Base-by-base conservation (phyloP, 64 coral and sea anemone species). In the Cladopsammia gracilis region DNA sequence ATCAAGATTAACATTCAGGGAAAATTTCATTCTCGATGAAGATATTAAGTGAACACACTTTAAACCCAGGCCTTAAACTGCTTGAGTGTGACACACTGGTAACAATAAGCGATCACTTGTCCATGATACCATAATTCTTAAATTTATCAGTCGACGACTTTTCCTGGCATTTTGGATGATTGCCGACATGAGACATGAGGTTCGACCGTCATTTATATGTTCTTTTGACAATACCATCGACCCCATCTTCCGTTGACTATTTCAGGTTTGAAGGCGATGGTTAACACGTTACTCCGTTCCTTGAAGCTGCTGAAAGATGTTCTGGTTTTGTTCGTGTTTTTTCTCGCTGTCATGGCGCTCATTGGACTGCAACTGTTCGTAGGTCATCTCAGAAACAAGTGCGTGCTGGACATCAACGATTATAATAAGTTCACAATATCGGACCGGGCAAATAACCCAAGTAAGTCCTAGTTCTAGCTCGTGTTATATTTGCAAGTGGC, bases 291-390 rank as follows among this genome's bases (percentile, higher is more conserved):
- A 64, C 73, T 95, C 56, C 88, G 82, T 19, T 95, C 93, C 2
- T 59, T 95, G 65, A 95, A 95, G 78, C 23, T 95, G 77, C 50
- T 95, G 60, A 90, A 79, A 18, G 93, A 95, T 77, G 93, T 95
- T 4, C 48, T 95, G 18, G 75, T 94, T 72, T 25, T 94, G 51
- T 94, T 81, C 51, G 62, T 94, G 43, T 71, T 94, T 19, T 94
- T 82, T 74, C 77, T 94, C 10, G 86, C 84, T 69, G 76, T 94
- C 4, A 89, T 94, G 92, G 92, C 92, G 62, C 92, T 94, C 10
- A 77, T 89, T 56, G 92, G 92, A 0, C 65, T 94, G 1, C 92
- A 94, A 66, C 8, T 94, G 14, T 94, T 94, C 15, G 76, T 94
- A 10, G 92, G 86, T 61, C 73, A 94, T 49, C 92, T 94, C 52